These are phyloP conservation scores for Intellagama lesueurii DNA, from an alignment of 2,797 vertebrate genomes.

Conservation along the genomic window DNA sequence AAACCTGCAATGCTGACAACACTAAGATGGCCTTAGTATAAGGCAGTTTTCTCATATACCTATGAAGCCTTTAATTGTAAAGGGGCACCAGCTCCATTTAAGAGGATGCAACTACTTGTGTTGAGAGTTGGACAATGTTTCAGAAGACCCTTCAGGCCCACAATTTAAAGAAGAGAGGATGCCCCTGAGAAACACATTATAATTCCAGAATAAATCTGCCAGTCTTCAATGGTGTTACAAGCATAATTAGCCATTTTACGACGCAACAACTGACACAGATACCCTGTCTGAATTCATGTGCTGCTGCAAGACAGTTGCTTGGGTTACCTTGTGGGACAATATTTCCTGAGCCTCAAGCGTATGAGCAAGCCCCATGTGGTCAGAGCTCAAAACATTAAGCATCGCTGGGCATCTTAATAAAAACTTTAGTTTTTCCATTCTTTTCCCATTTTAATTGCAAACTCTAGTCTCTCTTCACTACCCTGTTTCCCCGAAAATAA, in stretches of 20 bases:
- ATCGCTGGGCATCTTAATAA: neutral
- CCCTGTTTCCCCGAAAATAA: no score
- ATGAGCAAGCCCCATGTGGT: neutral
- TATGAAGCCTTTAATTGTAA: neutral
- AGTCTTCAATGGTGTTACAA: neutral
- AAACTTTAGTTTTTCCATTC: neutral
- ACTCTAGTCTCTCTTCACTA: neutral
- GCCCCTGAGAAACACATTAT: no score
- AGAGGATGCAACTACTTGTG: neutral
- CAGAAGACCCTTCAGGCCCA: neutral
- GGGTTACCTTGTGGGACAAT: no score
- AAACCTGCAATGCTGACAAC: no score
- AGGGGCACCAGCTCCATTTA: neutral
- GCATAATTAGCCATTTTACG: neutral
- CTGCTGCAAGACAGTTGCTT: neutral
- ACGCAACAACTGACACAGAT: neutral
- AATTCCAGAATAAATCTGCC: neutral
- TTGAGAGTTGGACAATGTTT: neutral
- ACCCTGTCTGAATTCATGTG: neutral
- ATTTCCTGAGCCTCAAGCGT: no score
- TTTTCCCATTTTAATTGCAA: neutral
- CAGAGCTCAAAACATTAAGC: neutral
- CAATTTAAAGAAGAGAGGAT: neutral
- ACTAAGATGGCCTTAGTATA: no score
- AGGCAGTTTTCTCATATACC: no score